These are phyloP conservation scores for Balearica regulorum DNA, from an alignment of 2,797 vertebrate species.

Conservation along the genomic window DNA sequence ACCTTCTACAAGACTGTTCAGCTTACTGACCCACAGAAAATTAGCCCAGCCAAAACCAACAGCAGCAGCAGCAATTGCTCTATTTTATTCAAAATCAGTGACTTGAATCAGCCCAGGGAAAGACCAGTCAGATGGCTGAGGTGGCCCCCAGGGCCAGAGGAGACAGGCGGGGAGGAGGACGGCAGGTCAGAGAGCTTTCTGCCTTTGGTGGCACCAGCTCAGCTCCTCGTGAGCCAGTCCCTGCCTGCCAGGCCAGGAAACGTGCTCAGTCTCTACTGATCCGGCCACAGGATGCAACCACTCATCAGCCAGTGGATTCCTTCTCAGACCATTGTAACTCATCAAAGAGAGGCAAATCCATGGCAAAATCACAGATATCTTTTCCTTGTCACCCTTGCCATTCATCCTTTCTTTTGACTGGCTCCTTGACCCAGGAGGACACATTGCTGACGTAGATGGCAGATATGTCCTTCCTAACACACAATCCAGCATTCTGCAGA, in stretches of 20 bases:
- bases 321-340: not conserved
- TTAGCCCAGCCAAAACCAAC: not conserved
- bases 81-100: not conserved
- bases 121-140: not conserved
- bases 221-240: not conserved
- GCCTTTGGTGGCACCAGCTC: not conserved
- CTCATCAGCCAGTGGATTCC: not conserved
- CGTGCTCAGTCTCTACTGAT: fast-evolving
- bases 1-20: not conserved
- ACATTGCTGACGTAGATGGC: not conserved
- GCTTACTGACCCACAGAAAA: not conserved
- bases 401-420: not conserved
- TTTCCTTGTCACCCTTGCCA: not conserved
- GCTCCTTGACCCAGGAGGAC: not conserved
- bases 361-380: not conserved
- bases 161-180: not conserved
- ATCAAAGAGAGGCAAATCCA: not conserved
- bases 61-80: not conserved
- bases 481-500: not conserved
- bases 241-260: not conserved
- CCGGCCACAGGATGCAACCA: not conserved
- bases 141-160: not conserved
- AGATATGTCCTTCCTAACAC: not conserved
- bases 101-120: not conserved
- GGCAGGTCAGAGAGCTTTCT: not conserved